A percentile compares a stretch with the other conserved stretches of the same genome.
Evolutionary conservation across 2,888 invertebrate species (phyloP).

Genomic region (Dicycla oo): DNA sequence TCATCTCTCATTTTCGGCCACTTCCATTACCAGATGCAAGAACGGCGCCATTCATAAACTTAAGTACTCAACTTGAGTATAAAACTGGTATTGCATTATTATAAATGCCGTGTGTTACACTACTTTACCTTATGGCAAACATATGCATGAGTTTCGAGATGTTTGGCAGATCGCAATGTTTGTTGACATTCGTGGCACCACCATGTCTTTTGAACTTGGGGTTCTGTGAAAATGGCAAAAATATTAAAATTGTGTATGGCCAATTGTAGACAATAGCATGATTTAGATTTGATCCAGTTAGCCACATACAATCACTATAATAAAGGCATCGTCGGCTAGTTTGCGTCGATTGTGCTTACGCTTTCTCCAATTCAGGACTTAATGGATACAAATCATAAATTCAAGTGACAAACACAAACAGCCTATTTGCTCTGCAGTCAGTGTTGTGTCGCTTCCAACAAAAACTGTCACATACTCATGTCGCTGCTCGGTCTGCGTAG

Average conservation of each 20-base stretch:
- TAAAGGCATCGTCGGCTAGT: neutral
- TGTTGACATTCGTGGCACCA: constrained; percentile 77
- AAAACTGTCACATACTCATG: constrained; percentile 2
- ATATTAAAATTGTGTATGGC: too few relatives aligned
- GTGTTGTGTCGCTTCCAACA: neutral
- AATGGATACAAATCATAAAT: neutral
- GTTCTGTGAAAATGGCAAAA: constrained; percentile 56
- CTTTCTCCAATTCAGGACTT: neutral
- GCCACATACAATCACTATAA: neutral
- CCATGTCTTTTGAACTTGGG: constrained; percentile 67
- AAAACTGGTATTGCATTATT: neutral
- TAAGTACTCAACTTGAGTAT: neutral
- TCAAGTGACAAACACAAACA: neutral
- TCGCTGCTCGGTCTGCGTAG: too few relatives aligned
- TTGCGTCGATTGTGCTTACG: neutral
- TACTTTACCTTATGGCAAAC: constrained; percentile 71
- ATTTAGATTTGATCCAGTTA: too few relatives aligned
- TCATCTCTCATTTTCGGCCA: neutral
- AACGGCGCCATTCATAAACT: neutral
- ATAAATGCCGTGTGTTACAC: neutral
- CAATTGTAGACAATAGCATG: neutral
- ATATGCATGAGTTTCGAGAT: constrained; percentile 72
- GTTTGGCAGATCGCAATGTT: constrained; percentile 65
- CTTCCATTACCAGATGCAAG: neutral
- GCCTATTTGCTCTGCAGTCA: too few relatives aligned